Evolutionary conservation across 2,113 vertebrate genomes (phyloP), one percentile per base, ranked within the genome.

Genomic region (Forbesichthys papilliferus): DNA sequence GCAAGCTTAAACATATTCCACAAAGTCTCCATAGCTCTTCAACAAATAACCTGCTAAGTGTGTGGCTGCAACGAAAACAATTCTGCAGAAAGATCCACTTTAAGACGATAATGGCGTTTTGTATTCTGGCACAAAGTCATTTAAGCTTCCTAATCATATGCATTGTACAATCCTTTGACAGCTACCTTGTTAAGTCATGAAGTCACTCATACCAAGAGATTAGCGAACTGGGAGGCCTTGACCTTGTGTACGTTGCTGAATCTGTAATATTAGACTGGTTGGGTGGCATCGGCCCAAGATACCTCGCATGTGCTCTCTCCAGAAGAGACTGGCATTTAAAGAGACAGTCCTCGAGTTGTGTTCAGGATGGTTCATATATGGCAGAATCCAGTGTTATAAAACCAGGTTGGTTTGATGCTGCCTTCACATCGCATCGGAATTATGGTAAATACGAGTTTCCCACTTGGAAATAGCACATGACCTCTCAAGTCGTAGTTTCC

Each of bases 141-240:
- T 71, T 88, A 84, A 91, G 79, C 82, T 79, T 69, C 73, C 76
- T 89, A 88, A 91, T 92, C 76, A 90, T 56, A 80, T 7, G 71
- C 77, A 80, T 68, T 66, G 64, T 56, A 72, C 84, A 76, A 73
- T 84, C 49, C 76, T 84, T 74, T 60, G 69, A 65, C 42, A 11
- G 66, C 81, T 72, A 68, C 56, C 86, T 88, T 80, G 79, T 80
- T 72, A 62, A 63, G 72, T 36, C 85, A 81, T 90, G 88, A 90
- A 85, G 88, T 91, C 89, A 91, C 69, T 88, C 87, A 82, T 81
- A 84, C 77, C 77, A 75, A 79, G 68, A 84, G 90, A 85, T 90
- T 85, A 90, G 75, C 55, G 1, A 48, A 34, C 78, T 63, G 79
- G 73, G 77, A 71, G 74, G 80, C 76, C 79, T 51, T 63, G 80